Evolutionary conservation across 2,113 vertebrate species (phyloP), one percentile per base, ranked within the genome.

Genomic region (Oophaga pumilio): DNA sequence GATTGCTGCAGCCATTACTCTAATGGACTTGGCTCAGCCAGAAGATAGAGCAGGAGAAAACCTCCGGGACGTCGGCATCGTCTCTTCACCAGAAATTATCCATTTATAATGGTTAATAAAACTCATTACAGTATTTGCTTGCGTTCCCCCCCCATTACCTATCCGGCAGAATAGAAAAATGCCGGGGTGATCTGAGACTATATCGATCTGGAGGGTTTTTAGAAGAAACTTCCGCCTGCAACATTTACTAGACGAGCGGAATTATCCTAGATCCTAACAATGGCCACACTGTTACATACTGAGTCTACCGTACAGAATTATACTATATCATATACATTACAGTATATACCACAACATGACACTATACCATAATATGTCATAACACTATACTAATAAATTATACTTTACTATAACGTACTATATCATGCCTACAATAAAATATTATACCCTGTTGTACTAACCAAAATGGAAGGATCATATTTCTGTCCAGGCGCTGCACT

Each of bases 1-100:
- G 14, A 68, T 83, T 66, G 62, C 81, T n/a, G 43, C 33, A 68
- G 68, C 81, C 62, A 83, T 83, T 83, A 83, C 62, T 17, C 2
- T 68, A 66, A 68, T 82, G 79, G 13, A 62, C 57, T 60, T 28
- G 69, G 69, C 28, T 73, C 28, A 73, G 69, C 69, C 69, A 7
- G 26, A 15, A 26, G 6, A 56, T 15, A 13, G 50, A 14, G 28
- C 43, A 20, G 76, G n/a, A 15, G 76, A 57, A n/a, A 8, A 49
- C 79, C 79, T 66, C 8, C 5, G 79, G 79, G 60, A 64, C 62
- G 64, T 14, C 28, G n/a, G 12, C 68, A 22, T 49, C 20, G 33
- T 50, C 69, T 13, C 81, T 50, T 13, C 59, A 0, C n/a, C 26
- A 10, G 22, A 43, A 64, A 66, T 59, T 59, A 82, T 82, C 79